Percentiles rank a stretch among this genome's conserved stretches.
Evolutionary conservation across 2,797 vertebrate genomes (phyloP).

Genomic region (Galagoides demidoff): DNA sequence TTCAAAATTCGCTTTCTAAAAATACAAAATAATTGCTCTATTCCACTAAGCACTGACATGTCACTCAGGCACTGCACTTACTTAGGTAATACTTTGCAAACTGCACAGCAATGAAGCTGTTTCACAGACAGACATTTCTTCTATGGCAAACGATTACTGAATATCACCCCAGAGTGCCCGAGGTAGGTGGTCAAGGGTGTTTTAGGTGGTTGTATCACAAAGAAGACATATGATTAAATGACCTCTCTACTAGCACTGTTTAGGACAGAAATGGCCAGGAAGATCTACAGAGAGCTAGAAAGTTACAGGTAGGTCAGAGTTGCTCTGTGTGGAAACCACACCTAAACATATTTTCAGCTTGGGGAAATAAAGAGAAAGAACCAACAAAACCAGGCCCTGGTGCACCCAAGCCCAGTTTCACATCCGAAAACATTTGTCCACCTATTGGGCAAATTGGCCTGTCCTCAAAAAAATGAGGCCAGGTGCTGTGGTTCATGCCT

Average conservation of each 20-base stretch:
- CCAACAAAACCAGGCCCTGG: not conserved
- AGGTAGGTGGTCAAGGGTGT: not conserved
- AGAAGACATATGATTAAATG: not conserved
- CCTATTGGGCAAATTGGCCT: not conserved
- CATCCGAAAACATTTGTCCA: not conserved
- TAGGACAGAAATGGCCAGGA: not conserved
- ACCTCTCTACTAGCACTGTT: not conserved
- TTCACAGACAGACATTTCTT: not conserved
- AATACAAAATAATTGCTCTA: not conserved
- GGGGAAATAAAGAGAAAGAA: conserved; percentile 2
- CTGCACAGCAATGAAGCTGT: not conserved
- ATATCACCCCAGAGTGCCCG: not conserved
- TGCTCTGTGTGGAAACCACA: not conserved
- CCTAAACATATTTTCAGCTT: not conserved
- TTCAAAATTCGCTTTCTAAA: conserved; percentile 32
- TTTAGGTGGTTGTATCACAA: not conserved
- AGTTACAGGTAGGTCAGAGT: not conserved
- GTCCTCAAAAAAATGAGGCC: not conserved
- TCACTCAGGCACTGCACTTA: not conserved
- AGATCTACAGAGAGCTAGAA: not conserved
- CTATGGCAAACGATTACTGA: not conserved
- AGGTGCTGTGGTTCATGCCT: too few species aligned
- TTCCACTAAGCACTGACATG: not conserved
- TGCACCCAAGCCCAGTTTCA: not conserved
- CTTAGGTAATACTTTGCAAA: not conserved